Evolutionary conservation across 2,888 invertebrate species (phyloP), one percentile per base, ranked within the genome.

Genomic region (Hipparchia semele): DNA sequence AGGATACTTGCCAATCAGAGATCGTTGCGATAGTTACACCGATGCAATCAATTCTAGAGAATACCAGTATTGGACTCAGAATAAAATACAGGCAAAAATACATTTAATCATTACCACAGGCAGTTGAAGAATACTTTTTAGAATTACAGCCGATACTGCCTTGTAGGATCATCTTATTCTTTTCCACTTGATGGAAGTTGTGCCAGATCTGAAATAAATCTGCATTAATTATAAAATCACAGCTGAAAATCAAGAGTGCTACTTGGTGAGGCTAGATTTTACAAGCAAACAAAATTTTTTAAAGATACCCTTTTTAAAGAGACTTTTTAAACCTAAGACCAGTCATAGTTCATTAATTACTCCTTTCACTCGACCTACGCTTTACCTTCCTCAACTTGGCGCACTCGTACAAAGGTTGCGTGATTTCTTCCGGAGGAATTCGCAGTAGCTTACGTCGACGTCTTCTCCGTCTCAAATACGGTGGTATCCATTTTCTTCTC

Each of bases 141-240:
- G 90, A 89, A 76, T 94, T 90, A 73, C 92, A 93, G 0, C 85
- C 90, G 5, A 88, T 73, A 39, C 73, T 84, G 0, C 93, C 93
- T 74, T 89, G 91, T 0, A 91, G 80, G 76, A 94, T 88, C 93
- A 94, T 94, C 79, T 92, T 93, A 60, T 91, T 92, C 71, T 74
- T 85, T 58, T 90, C 90, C 4, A 93, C 89, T 85, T 86, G 87
- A 0, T 39, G 8, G 74, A 94, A 94, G 71, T 82, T 85, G 76
- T 92, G 91, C 92, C 92, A 94, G 2, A 90, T 86, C 93, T 93
- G 65, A 1, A 77, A 75, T 3, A 67, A 71, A n/a, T 9, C 62
- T n/a, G 9, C 49, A 39, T 39, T 39, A 39, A 39, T 39, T 23
- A 23, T 23, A 23, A 23, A 23, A 23, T 23, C 23, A 23, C 23